Evolutionary conservation across 2,797 vertebrate genomes (phyloP).

Genomic region (Carapus acus): DNA sequence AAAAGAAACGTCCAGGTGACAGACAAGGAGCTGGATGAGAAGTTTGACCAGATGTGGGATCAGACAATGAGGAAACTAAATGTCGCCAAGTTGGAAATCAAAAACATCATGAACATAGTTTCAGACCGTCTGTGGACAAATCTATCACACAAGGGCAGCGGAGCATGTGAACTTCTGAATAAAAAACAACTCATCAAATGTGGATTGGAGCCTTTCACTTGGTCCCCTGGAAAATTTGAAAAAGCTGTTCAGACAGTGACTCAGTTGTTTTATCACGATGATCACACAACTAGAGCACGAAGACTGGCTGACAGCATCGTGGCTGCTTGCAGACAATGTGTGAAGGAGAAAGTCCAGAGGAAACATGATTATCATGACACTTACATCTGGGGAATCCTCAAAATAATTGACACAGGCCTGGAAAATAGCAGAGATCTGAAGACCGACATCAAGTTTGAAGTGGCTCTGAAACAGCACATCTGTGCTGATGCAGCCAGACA

Average conservation of each 20-base stretch:
- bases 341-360: constrained; percentile 4
- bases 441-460: constrained; percentile 20
- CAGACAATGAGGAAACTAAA: background rate
- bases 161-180: too few species aligned
- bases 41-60: constrained; percentile 59
- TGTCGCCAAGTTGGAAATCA: constrained; percentile 3
- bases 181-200: too few species aligned
- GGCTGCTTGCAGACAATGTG: background rate
- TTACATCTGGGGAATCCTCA: constrained; percentile 32
- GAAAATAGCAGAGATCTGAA: fast-evolving
- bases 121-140: constrained; percentile 9
- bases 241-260: too few species aligned
- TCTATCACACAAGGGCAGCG: too few species aligned
- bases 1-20: constrained; percentile 14
- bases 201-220: too few species aligned
- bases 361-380: constrained; percentile 31
- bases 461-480: constrained; percentile 53
- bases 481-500: constrained; percentile 42
- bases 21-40: background rate
- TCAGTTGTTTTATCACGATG: constrained; percentile 7
- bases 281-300: background rate
- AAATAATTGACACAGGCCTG: constrained; percentile 15
- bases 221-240: too few species aligned
- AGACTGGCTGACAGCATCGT: constrained; percentile 12
- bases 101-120: constrained; percentile 14